A percentile compares a stretch with the other conserved stretches of the same genome.
Evolutionary conservation across 2,797 vertebrate species (phyloP).

Genomic region (Natrix natrix): DNA sequence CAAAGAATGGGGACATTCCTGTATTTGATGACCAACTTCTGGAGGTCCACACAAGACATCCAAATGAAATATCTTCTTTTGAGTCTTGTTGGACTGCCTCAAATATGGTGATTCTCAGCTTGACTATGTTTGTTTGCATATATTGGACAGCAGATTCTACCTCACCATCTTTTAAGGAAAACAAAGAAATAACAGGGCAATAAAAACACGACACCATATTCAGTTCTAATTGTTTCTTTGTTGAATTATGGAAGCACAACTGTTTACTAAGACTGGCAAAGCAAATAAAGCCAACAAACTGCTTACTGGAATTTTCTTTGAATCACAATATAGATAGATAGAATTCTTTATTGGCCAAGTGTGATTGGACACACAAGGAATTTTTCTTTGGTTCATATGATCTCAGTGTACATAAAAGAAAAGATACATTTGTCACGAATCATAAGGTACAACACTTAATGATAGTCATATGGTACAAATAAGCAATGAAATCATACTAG

Average conservation of each 20-base stretch:
- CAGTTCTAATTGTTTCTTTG: not conserved
- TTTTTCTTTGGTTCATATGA: too few relatives aligned
- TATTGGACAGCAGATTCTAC: not conserved
- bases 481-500: too few relatives aligned
- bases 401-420: too few relatives aligned
- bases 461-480: too few relatives aligned
- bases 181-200: not conserved
- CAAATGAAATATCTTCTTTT: not conserved
- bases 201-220: not conserved
- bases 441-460: too few relatives aligned
- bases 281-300: not conserved
- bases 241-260: constrained; percentile 12
- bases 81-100: not conserved
- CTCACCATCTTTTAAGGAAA: not conserved
- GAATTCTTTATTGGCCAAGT: too few relatives aligned
- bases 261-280: constrained; percentile 18
- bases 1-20: not conserved
- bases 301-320: not conserved
- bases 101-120: not conserved
- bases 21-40: not conserved
- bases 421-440: too few relatives aligned
- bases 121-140: not conserved
- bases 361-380: too few relatives aligned
- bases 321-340: not conserved
- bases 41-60: not conserved